Evolutionary conservation across 1,140 invertebrate genomes (phyloP), one percentile per base, ranked within the genome.

Genomic region (Lamellibrachia luymesi): DNA sequence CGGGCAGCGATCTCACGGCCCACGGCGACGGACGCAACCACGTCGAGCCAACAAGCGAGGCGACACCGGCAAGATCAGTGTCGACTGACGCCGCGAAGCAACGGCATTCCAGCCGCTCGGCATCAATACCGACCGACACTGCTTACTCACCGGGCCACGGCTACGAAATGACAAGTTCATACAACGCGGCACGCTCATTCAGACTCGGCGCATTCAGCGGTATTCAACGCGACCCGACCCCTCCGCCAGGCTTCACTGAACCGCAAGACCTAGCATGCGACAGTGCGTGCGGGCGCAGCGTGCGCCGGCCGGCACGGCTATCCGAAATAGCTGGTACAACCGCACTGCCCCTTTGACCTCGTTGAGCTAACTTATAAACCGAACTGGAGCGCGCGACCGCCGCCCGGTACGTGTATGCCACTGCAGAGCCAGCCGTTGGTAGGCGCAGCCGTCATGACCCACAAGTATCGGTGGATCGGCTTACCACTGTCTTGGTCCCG

Each of bases 341-440:
- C 64, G 64, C 64, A 80, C 64, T 80, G 64, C 64, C 64, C 64
- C 64, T 80, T 80, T 80, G 64, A 80, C 64, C 64, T 80, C 64
- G 64, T 80, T 80, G 6, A 80, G 64, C 64, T 80, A 80, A 80
- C 64, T 80, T 80, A 80, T 80, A 80, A 80, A 80, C 64, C 5
- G 64, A 80, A 22, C 64, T 80, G 13, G 64, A 80, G 64, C 64
- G 64, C 64, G 64, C 38, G 38, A 38, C 38, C 38, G 38, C 38
- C 38, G 38, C 38, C 38, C 38, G 38, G 38, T 38, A 38, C 38
- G 8, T 80, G 64, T 80, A 80, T 22, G 64, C 64, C 64, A 22
- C 13, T 22, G 64, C 64, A 80, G 13, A 80, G 64, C 13, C 64
- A 80, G 64, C 64, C 64, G 64, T 6, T 80, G 64, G 5, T 10